Percentiles rank a stretch among this genome's conserved stretches.
phyloP scores from a whole-genome alignment of 2,113 vertebrate species.

The Crotophaga sulcirostris region DNA sequence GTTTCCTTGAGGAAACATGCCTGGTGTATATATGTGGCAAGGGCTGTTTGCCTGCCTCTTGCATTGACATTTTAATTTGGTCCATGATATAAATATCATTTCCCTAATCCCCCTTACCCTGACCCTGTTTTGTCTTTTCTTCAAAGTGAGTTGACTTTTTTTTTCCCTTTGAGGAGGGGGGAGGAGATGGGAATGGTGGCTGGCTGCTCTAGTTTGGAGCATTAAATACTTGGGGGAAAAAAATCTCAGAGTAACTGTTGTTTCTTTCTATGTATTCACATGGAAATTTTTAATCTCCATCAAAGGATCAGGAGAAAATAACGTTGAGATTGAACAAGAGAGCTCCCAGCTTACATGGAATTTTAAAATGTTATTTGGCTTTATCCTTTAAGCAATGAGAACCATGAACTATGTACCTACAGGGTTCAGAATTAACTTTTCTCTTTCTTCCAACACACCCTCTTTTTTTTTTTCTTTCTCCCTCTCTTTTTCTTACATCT shows the following conservation, averaged over 20 bases:
- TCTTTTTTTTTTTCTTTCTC: neutral
- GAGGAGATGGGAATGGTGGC: conserved; percentile 63
- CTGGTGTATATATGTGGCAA: conserved; percentile 63
- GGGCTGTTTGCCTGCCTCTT: conserved; percentile 67
- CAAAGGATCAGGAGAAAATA: conserved; percentile 80
- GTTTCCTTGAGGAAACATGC: conserved; percentile 66
- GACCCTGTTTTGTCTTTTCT: conserved; percentile 80
- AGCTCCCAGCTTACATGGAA: conserved; percentile 78
- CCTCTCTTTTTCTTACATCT: conserved; percentile 29
- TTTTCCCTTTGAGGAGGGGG: conserved; percentile 33
- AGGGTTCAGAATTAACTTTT: conserved; percentile 75
- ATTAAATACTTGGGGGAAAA: conserved; percentile 71
- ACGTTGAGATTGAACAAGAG: conserved; percentile 77
- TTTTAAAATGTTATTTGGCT: conserved; percentile 77
- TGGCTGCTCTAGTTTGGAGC: conserved; percentile 66
- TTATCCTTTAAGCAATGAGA: conserved; percentile 77
- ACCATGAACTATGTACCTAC: conserved; percentile 73
- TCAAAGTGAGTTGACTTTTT: conserved; percentile 83
- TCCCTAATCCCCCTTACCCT: conserved; percentile 80
- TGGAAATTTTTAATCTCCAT: conserved; percentile 95
- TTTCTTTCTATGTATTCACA: conserved; percentile 92
- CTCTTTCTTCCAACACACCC: conserved; percentile 55
- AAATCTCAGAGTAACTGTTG: conserved; percentile 87
- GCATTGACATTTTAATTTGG: conserved; percentile 77
- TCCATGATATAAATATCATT: conserved; percentile 83